Base-by-base conservation (phyloP, 1,140 invertebrate genomes). In the Macrobrachium nipponense region DNA sequence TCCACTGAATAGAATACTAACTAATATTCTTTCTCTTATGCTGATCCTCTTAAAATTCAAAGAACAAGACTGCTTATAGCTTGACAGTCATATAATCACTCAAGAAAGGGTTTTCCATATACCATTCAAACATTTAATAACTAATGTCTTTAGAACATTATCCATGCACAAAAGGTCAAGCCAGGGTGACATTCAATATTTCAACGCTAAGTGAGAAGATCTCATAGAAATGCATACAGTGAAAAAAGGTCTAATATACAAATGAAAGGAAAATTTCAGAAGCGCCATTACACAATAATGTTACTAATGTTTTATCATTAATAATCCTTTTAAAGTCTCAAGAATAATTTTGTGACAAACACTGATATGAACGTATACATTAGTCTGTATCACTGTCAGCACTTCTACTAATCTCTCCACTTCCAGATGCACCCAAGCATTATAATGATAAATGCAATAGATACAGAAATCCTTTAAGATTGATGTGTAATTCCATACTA, bases 71-170 rank as follows among this genome's bases (percentile, higher is more conserved):
- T 51, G 36, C 68, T 70, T 70, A 70, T 23, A 43, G 68, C 36
- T 43, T 70, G 36, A 23, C 68, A 27, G 23, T 27, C 36, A 70
- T 70, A 43, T 43, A 27, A 70, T 70, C 23, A 70, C 68, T 70
- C 36, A 70, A 23, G 36, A 70, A 70, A 70, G 68, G 68, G 68
- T 70, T 51, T 20, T 70, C 68, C 68, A 70, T 70, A 70, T 70
- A 27, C 23, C 68, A 70, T 27, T 70, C 23, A 70, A 70, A 70
- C 68, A 27, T 70, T 70, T 70, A 70, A 70, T 27, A 23, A 27
- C 23, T 15, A 27, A 23, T 70, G 36, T 70, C 68, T 27, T 70
- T 27, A 15, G 23, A 43, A 43, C 68, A 70, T 70, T 27, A 27
- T 15, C 36, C 68, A 70, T 70, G 68, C 68, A 70, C 68, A 70